Conservation (phyloP, 1,140 invertebrate genomes). For the Cyphomyrmex costatus region DNA sequence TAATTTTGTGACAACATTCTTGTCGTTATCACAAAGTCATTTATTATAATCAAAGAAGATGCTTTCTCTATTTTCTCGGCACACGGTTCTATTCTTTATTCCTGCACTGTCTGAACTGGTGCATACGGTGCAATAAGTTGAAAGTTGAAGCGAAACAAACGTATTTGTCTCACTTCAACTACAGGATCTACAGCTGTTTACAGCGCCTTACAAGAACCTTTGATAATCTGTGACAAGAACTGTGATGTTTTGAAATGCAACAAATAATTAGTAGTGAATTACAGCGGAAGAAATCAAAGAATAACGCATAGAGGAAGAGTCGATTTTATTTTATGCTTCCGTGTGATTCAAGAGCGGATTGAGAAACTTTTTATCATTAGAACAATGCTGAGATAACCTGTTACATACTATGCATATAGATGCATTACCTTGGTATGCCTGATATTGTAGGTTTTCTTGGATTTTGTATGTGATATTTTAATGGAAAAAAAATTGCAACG, state of each 20-base stretch:
- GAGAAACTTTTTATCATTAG: background rate
- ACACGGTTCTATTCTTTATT: background rate
- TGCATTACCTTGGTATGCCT: background rate
- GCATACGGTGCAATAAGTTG: no score
- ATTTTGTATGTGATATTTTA: constrained; percentile 58
- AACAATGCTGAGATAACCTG: constrained; percentile 15
- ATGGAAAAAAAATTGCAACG: background rate
- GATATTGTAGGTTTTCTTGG: background rate
- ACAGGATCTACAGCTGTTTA: no score
- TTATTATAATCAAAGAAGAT: background rate
- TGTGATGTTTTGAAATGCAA: background rate
- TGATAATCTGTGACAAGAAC: background rate
- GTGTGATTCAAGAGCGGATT: background rate
- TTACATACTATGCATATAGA: background rate
- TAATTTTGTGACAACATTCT: constrained; percentile 7
- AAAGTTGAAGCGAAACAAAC: no score
- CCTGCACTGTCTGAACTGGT: no score
- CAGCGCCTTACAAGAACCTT: no score
- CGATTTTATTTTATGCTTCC: background rate
- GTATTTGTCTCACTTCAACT: no score
- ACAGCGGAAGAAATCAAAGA: background rate
- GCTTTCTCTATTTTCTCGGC: background rate
- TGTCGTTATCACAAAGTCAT: constrained; percentile 28
- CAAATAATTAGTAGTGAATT: background rate
- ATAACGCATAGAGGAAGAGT: background rate